phyloP scores from a whole-genome alignment of 2,113 vertebrate genomes.

The Emberiza fucata region DNA sequence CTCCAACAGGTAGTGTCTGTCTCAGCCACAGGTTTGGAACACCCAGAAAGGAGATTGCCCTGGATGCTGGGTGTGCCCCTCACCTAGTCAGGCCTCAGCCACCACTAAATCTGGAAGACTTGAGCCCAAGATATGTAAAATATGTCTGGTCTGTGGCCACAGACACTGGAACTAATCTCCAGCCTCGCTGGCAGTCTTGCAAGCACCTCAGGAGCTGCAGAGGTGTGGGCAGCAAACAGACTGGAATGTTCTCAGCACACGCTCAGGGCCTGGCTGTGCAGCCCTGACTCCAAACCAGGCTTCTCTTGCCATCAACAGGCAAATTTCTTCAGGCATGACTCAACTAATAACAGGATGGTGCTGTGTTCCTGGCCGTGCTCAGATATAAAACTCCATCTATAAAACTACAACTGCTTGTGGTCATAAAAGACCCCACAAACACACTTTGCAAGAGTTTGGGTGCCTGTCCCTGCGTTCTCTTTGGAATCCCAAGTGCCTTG shows the following conservation, averaged over 20 bases:
- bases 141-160: neutral
- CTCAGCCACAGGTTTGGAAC: neutral
- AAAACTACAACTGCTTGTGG: neutral
- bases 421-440: neutral
- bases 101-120: neutral
- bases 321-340: neutral
- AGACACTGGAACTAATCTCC: neutral
- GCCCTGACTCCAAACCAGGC: neutral
- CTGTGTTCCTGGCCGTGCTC: neutral
- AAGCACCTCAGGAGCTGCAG: neutral
- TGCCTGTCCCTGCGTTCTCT: neutral
- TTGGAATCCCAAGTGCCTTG: neutral
- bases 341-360: neutral
- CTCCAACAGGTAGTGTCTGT: neutral
- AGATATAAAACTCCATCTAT: neutral
- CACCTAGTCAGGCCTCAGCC: neutral
- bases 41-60: neutral
- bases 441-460: neutral
- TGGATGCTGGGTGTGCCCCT: neutral
- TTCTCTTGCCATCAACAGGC: neutral
- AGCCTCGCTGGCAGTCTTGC: neutral
- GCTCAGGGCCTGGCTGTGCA: neutral
- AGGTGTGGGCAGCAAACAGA: fast-evolving
- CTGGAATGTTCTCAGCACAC: neutral
- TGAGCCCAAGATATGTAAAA: neutral